Evolutionary conservation across 92 coral and sea anemone genomes (phyloP), one percentile per base, ranked within the genome.

Genomic region (Zoanthus solanderi): DNA sequence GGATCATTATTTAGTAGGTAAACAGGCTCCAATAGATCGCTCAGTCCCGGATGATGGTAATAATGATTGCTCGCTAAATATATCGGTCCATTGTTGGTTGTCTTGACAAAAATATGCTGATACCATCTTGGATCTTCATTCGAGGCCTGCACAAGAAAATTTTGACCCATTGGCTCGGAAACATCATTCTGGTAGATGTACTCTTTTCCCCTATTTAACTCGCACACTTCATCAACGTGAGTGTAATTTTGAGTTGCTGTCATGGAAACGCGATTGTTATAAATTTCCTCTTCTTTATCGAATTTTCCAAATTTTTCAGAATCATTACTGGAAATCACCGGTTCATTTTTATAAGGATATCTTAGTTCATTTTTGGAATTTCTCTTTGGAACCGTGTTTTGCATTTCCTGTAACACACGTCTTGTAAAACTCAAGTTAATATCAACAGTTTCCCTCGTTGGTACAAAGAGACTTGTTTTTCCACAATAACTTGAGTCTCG

Each of bases 51-150:
- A 50, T 81, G 85, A 50, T 65, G 71, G 29, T 67, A 81, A 47
- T 66, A 81, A 12, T 81, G 61, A 44, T 67, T 32, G 28, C 85
- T 81, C 4, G 85, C 75, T 14, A 65, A 67, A 46, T 81, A 81
- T 44, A 66, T 29, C 31, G 76, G 76, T 17, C 85, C 85, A 28
- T 47, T 46, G 1, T 46, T 0, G 9, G 85, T 81, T 6, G 37
- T 18, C 45, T 45, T 50, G 58, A 81, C 85, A 81, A 81, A 81
- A 30, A 81, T 47, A 16, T 66, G 85, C 75, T 81, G 85, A 67
- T 81, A 81, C 85, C 85, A 81, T 13, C 85, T 71, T 6, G 85
- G 85, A 58, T 81, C 85, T n/a, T 81, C 75, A 23, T 63, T 9
- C 1, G 85, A 81, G 5, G 85, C 85, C 75, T 81, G 85, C 23